Evolutionary conservation across 2,797 vertebrate species (phyloP), one percentile per base, ranked within the genome.

Genomic region (Clamator glandarius): DNA sequence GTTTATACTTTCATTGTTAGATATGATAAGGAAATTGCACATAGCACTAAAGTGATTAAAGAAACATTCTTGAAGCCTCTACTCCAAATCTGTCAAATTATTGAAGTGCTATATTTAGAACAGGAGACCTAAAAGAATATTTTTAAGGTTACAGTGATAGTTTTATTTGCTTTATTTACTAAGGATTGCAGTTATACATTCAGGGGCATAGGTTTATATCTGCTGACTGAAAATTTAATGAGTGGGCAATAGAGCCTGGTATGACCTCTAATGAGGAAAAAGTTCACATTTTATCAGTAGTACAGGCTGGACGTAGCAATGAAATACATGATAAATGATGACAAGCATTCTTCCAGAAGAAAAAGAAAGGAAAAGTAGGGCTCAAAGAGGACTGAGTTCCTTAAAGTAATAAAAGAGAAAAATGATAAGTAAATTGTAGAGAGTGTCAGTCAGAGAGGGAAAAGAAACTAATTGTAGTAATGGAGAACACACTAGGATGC

Each of bases 1-100:
- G 58, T 85, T 94, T 85, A 77, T 68, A 52, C 39, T 89, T 89
- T 54, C 50, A 15, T 58, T 91, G 64, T 94, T 86, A 83, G 36
- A 69, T 82, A 14, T 41, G 59, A 94, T 87, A 87, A 91, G 46
- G 25, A 63, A 70, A 39, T 79, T 79, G 15, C 4, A 89, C 16
- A 54, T 39, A 78, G 11, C 29, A 75, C 31, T 42, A 24, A 76
- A 67, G 19, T 50, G 61, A 59, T 6, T 19, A 33, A 83, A 61
- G 57, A 74, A 93, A 69, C 36, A 57, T 84, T 88, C 39, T 73
- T 51, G 66, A 81, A 42, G 11, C 41, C 36, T 92, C 41, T 87
- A 28, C 21, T 73, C 8, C 41, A 90, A 76, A 92, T 58, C 19
- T 79, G 11, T 28, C 16, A 19, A 73, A 39, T 14, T 72, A 25